A percentile compares a stretch with the other conserved stretches of the same genome.
These are phyloP conservation scores for Tokudaia muenninki DNA, from an alignment of 2,797 vertebrate species.

Conservation along the genomic window DNA sequence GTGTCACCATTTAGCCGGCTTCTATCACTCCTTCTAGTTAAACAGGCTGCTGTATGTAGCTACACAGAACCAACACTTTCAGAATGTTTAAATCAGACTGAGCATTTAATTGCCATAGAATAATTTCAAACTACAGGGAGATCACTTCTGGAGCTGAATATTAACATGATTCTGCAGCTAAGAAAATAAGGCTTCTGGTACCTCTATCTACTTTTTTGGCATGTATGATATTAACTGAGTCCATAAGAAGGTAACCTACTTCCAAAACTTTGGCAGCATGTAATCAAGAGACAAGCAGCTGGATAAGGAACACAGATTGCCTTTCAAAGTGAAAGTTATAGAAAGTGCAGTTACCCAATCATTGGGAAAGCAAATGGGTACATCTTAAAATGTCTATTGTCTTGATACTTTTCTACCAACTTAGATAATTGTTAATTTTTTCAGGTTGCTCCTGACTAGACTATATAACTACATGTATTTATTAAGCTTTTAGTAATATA, in stretches of 20 bases:
- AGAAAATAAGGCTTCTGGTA: constrained; percentile 76
- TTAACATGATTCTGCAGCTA: constrained; percentile 83
- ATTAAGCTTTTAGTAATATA: constrained; percentile 50
- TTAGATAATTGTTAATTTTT: constrained; percentile 61
- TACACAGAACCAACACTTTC: constrained; percentile 85
- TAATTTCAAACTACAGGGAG: constrained; percentile 84
- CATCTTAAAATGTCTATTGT: constrained; percentile 51
- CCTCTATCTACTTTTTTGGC: constrained; percentile 73
- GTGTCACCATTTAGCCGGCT: constrained; percentile 84
- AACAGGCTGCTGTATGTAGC: constrained; percentile 82
- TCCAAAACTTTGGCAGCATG: constrained; percentile 59
- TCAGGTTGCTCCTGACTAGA: constrained; percentile 57
- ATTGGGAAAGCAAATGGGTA: constrained; percentile 78
- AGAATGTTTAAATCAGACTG: constrained; percentile 84
- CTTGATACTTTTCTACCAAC: constrained; percentile 58
- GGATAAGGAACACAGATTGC: constrained; percentile 66
- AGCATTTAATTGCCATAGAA: constrained; percentile 83
- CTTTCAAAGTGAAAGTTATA: constrained; percentile 80
- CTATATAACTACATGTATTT: constrained; percentile 36
- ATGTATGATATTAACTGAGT: constrained; percentile 69
- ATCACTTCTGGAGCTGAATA: constrained; percentile 84
- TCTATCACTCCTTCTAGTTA: constrained; percentile 82
- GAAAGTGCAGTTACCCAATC: constrained; percentile 69
- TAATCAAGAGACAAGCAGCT: constrained; percentile 68
- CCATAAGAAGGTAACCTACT: constrained; percentile 60